A percentile compares a stretch with the other conserved stretches of the same genome.
Conservation (phyloP, 35 echinoderm and acorn worm species). For the Heliocidaris tuberculata region DNA sequence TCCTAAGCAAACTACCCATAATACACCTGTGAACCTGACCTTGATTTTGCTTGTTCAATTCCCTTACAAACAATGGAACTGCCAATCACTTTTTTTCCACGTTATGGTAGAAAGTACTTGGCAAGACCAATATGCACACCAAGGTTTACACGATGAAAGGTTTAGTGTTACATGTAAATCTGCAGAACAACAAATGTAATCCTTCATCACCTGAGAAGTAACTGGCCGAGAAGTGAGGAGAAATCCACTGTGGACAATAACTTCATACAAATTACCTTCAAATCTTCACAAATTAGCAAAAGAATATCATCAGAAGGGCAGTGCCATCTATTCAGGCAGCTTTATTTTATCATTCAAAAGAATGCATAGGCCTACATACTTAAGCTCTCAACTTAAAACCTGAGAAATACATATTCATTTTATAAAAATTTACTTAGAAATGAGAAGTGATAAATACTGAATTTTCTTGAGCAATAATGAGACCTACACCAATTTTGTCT, state of each 20-base stretch:
- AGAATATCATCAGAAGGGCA: no score
- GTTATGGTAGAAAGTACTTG: neutral
- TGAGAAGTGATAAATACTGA: no score
- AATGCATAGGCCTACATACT: no score
- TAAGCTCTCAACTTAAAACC: no score
- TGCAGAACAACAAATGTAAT: neutral
- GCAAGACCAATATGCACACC: neutral
- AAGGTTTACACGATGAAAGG: neutral
- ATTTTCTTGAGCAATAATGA: no score
- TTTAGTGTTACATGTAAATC: neutral
- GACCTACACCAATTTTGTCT: no score
- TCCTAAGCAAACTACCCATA: neutral
- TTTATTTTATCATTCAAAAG: no score
- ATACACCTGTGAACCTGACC: neutral
- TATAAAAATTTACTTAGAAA: no score
- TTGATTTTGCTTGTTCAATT: neutral
- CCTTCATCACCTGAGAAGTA: neutral
- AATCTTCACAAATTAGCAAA: neutral
- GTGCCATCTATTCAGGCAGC: no score
- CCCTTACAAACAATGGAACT: neutral
- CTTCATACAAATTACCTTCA: neutral
- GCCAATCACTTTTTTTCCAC: neutral
- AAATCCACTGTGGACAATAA: neutral
- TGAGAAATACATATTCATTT: no score
- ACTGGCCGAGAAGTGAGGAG: neutral